phyloP scores from a whole-genome alignment of 2,797 vertebrate species.

The Stomatorhinus walkeri region DNA sequence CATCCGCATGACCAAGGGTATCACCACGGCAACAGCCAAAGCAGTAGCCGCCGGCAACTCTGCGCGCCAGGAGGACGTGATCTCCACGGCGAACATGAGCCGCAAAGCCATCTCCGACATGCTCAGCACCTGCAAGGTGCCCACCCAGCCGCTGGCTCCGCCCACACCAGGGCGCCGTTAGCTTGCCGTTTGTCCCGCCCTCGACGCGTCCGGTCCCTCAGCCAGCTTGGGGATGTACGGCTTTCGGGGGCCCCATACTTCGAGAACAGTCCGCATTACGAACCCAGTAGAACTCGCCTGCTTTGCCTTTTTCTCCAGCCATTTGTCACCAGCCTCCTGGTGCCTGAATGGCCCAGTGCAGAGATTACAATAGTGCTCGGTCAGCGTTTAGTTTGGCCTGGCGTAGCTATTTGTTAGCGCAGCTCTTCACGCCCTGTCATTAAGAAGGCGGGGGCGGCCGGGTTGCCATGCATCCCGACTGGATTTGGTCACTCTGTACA shows the following conservation, averaged over 20 bases:
- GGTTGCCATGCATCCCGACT: neutral
- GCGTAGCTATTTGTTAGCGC: neutral
- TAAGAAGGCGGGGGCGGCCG: neutral
- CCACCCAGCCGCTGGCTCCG: neutral
- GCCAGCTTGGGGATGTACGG: neutral
- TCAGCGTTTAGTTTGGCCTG: conserved; percentile 1
- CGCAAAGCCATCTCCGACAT: conserved; percentile 94
- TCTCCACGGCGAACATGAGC: conserved; percentile 93
- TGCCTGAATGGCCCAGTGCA: neutral
- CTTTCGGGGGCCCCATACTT: neutral
- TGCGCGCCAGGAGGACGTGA: conserved; percentile 89
- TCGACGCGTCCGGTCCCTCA: neutral
- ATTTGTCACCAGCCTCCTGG: neutral
- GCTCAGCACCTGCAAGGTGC: conserved; percentile 92
- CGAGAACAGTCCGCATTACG: neutral
- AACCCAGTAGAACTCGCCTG: neutral
- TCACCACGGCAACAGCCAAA: conserved; percentile 94
- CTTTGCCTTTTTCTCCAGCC: neutral
- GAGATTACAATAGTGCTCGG: neutral
- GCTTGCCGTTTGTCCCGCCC: neutral
- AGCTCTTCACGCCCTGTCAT: neutral
- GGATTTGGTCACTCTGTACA: neutral
- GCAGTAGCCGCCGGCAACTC: conserved; percentile 96
- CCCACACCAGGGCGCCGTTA: neutral
- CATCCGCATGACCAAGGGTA: conserved; percentile 96